phyloP scores from a whole-genome alignment of 2,888 invertebrate genomes.

The Cephus rjabovi region DNA sequence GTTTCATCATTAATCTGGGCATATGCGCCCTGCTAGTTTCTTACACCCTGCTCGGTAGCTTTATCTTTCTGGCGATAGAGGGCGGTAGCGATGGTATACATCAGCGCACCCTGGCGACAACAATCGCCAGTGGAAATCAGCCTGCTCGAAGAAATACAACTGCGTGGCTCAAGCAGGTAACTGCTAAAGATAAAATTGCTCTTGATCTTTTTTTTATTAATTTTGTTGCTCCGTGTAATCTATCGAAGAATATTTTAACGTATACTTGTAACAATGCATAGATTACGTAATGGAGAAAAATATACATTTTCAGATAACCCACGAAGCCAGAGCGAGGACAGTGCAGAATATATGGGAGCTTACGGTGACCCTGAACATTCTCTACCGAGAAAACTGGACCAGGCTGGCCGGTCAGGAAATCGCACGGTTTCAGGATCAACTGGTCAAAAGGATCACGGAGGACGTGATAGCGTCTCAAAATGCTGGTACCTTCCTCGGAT shows the following conservation, averaged over 20 bases:
- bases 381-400: conserved; percentile 92
- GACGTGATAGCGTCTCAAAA: conserved; percentile 75
- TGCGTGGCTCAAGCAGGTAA: conserved; percentile 62
- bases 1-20: conserved; percentile 83
- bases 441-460: conserved; percentile 82
- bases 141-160: conserved; percentile 48
- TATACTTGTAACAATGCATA: not conserved
- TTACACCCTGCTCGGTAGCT: conserved; percentile 82
- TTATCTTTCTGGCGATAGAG: conserved; percentile 88
- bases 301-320: conserved; percentile 60
- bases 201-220: not conserved
- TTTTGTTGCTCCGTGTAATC: not conserved
- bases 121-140: conserved; percentile 52
- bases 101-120: conserved; percentile 72
- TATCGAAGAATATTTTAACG: not conserved
- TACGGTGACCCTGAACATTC: conserved; percentile 86
- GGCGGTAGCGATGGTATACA: conserved; percentile 72
- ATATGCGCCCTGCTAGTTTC: conserved; percentile 85
- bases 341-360: conserved; percentile 94
- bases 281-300: not conserved
- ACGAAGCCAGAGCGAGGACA: conserved; percentile 75
- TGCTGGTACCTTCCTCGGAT: conserved; percentile 66
- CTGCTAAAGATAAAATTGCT: not conserved
- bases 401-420: conserved; percentile 82
- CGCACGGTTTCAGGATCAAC: conserved; percentile 84